phyloP scores from a whole-genome alignment of 1,140 invertebrate genomes.

The Scylla paramamosain region DNA sequence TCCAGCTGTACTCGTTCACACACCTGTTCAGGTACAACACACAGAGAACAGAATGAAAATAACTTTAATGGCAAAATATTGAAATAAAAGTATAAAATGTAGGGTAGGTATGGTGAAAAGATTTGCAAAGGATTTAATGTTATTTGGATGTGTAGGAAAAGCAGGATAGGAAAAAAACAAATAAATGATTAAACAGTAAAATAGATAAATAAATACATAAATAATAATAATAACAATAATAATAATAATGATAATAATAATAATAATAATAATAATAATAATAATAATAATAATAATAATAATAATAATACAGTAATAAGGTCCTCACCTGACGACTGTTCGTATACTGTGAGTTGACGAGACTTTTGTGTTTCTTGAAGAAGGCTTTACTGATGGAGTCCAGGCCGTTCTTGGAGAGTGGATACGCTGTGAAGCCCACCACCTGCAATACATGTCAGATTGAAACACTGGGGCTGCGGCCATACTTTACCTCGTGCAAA shows the following conservation, averaged over 20 bases:
- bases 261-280: too few relatives aligned
- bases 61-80: neutral
- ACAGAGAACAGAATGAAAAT: neutral
- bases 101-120: neutral
- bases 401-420: slow-evolving; percentile 86
- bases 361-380: slow-evolving; percentile 93
- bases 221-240: too few relatives aligned
- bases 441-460: slow-evolving; percentile 82
- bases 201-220: too few relatives aligned
- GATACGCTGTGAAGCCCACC: slow-evolving; percentile 95
- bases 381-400: slow-evolving; percentile 87
- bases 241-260: neutral
- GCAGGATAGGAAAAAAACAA: too few relatives aligned
- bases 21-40: slow-evolving; percentile 79
- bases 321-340: slow-evolving; percentile 92
- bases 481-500: slow-evolving; percentile 86
- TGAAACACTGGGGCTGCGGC: neutral
- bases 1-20: slow-evolving; percentile 88
- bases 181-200: too few relatives aligned
- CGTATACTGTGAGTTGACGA: slow-evolving; percentile 94
- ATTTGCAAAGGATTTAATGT: too few relatives aligned
- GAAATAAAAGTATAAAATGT: neutral
- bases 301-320: neutral
- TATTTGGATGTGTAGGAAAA: too few relatives aligned
- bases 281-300: too few relatives aligned